A percentile compares a stretch with the other conserved stretches of the same genome.
phyloP scores from a whole-genome alignment of 2,888 invertebrate genomes.

The Ecliptopera silaceata region DNA sequence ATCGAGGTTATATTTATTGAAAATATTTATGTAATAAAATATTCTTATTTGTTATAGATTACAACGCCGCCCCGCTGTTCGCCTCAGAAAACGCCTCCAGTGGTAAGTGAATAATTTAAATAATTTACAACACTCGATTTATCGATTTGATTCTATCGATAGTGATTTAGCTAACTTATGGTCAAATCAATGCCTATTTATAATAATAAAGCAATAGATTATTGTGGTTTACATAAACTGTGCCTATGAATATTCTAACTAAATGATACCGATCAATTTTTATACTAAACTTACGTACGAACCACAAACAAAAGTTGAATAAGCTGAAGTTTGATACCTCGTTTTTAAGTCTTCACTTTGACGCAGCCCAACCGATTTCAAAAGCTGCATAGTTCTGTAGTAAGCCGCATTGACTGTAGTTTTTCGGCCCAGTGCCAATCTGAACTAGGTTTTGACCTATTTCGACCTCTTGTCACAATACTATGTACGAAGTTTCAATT shows the following conservation, averaged over 20 bases:
- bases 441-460: conserved; percentile 18
- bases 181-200: neutral
- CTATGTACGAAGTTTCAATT: neutral
- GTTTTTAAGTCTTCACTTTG: neutral
- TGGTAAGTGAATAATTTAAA: conserved; percentile 59
- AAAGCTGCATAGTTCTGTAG: conserved; percentile 6
- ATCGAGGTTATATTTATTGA: neutral
- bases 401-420: conserved; percentile 16
- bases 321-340: too few relatives aligned
- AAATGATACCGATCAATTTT: too few relatives aligned
- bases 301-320: too few relatives aligned
- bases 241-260: too few relatives aligned
- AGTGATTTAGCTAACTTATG: conserved; percentile 11
- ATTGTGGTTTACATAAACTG: conserved; percentile 1
- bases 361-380: neutral
- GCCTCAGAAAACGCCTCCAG: conserved; percentile 83
- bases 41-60: conserved; percentile 66
- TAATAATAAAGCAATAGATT: conserved; percentile 15
- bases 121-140: conserved; percentile 12
- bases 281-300: too few relatives aligned
- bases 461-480: conserved; percentile 4
- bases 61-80: conserved; percentile 83
- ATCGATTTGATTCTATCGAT: conserved; percentile 20
- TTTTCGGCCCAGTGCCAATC: conserved; percentile 20
- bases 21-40: conserved; percentile 13